Evolutionary conservation across 2,888 invertebrate species (phyloP), one percentile per base, ranked within the genome.

Genomic region (Seladonia tumulorum): DNA sequence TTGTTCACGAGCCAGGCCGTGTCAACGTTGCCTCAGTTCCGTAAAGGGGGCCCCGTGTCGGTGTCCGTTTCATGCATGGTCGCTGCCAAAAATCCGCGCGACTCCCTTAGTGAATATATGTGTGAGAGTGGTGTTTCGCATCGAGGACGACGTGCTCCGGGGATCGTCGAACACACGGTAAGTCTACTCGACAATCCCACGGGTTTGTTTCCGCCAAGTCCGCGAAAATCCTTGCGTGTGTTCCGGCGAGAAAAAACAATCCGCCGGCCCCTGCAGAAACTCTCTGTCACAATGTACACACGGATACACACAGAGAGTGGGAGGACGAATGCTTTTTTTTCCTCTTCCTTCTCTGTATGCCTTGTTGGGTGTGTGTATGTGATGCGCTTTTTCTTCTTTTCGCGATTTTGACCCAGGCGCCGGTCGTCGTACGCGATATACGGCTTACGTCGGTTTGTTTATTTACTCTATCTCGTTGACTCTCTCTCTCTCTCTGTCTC

Each of bases 31-130:
- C 93, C 87, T 94, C 94, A 94, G 94, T 94, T 94, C 93, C 94
- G 94, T 93, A 93, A 94, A 94, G 94, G 94, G 93, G 94, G 92
- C 93, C 94, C 91, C 94, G 94, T 94, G 94, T 94, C 93, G 93
- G 94, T 94, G 94, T 94, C 91, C 92, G 93, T 93, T 93, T 63
- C 92, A 91, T 94, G 90, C 93, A 92, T 93, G 93, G 92, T 93
- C 91, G 93, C 94, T 93, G 92, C 90, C 91, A 89, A 91, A 92
- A 92, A 90, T 92, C 73, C 91, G 86, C 86, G 88, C 89, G 88
- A 88, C 85, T 91, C 88, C 86, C 88, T 42, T 81, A 83, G 87
- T 88, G 90, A 90, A 93, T 93, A 93, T 93, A 93, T 94, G 94
- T 93, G 93, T 93, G 92, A 93, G 92, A 93, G 93, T 93, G 92